Base-by-base conservation (phyloP, 2,888 invertebrate genomes). In the Belgica antarctica region DNA sequence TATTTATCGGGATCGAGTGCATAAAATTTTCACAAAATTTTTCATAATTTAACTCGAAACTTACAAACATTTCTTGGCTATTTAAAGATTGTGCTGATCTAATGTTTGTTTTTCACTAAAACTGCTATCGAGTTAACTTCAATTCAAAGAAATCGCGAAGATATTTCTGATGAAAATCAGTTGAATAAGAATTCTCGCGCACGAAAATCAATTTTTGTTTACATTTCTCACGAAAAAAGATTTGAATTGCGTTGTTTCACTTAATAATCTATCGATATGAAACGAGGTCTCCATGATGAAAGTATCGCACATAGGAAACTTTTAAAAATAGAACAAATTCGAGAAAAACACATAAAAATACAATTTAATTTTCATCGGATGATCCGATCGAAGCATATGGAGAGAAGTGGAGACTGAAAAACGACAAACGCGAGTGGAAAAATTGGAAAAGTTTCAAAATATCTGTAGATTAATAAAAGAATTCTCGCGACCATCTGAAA, bases 321-420 rank as follows among this genome's bases (percentile, higher is more conserved):
- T 41, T 41, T 41, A 41, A 41, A 41, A 41, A 41, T 41, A 41
- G 41, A 7, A 12, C 15, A 15, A 41, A 41, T 12, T 41, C 15
- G 41, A 41, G 41, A 41, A 41, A 41, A 41, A 41, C 41, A 41
- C 41, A 41, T 41, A 41, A 41, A 41, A n/a, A 41, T 12, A 41
- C 41, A 41, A 41, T 41, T n/a, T 7, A 41, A 41, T 41, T 41
- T 41, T 41, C 41, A 41, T 41, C 41, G 41, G 12, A 5, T 41
- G 15, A 41, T n/a, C 7, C 41, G 41, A 41, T 41, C 41, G 41
- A n/a, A 41, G 41, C 41, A 31, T 31, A 31, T 31, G 34, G 34
- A 31, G 12, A 31, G 7, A 31, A 12, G 31, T 10, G 31, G 31
- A 31, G 31, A 10, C 31, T 31, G 31, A 31, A 31, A 4, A 41